Percentiles rank a stretch among this genome's conserved stretches.
Conservation (phyloP, 1,140 invertebrate species). For the Polypedilum pembai region DNA sequence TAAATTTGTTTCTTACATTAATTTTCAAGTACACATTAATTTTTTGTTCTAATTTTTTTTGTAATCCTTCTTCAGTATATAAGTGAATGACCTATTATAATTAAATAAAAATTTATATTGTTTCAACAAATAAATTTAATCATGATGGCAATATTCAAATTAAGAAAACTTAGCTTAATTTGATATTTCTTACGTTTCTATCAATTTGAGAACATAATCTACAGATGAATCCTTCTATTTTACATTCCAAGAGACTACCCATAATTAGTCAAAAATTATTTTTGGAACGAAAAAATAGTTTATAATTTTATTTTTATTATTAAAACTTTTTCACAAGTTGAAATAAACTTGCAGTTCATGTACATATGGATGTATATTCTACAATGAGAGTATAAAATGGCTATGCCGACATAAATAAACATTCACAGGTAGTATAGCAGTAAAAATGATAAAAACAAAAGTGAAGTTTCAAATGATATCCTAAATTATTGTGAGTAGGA, state of each 20-base stretch:
- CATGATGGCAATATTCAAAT: not conserved
- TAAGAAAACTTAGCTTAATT: no score
- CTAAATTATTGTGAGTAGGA: no score
- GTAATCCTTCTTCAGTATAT: not conserved
- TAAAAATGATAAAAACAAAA: not conserved
- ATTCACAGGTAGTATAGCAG: not conserved
- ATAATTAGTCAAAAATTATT: not conserved
- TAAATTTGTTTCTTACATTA: not conserved
- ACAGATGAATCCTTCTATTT: conserved; percentile 13
- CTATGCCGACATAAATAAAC: not conserved
- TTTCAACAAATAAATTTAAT: not conserved
- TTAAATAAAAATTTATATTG: not conserved
- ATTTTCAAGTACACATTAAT: conserved; percentile 18
- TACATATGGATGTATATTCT: not conserved
- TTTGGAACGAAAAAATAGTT: not conserved
- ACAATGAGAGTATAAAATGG: not conserved
- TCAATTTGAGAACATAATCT: conserved; percentile 2
- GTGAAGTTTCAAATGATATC: not conserved
- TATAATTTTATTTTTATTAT: not conserved
- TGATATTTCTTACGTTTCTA: not conserved
- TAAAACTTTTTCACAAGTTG: not conserved
- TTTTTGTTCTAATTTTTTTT: conserved; percentile 16
- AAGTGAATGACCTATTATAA: not conserved
- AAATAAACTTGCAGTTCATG: not conserved
- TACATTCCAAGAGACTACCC: not conserved